Percentiles rank a stretch among this genome's conserved stretches.
Evolutionary conservation across 2,797 vertebrate genomes (phyloP).

Genomic region (Sparidentex hasta): DNA sequence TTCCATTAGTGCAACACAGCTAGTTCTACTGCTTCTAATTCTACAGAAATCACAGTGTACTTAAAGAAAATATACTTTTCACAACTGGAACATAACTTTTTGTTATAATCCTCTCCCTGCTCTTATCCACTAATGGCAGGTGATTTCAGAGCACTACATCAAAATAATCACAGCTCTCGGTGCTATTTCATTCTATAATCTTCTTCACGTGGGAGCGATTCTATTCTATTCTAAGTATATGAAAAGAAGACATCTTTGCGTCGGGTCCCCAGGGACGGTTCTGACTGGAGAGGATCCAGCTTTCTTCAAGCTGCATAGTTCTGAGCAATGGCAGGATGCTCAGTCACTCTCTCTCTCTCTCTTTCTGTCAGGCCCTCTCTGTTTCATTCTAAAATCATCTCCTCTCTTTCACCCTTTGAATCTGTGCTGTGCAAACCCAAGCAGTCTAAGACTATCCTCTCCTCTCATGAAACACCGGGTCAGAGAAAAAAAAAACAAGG

Average conservation of each 20-base stretch:
- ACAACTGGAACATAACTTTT: background rate
- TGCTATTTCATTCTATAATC: background rate
- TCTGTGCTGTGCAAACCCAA: constrained; percentile 27
- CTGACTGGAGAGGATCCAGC: constrained; percentile 36
- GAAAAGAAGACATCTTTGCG: constrained; percentile 9
- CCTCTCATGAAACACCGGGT: constrained; percentile 8
- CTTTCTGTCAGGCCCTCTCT: background rate
- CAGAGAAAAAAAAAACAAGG: background rate
- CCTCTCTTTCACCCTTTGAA: constrained; percentile 22
- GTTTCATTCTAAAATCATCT: constrained; percentile 10
- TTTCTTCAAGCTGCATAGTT: constrained; percentile 46
- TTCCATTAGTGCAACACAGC: background rate
- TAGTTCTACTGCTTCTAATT: background rate
- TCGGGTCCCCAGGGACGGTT: constrained; percentile 10
- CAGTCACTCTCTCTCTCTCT: background rate
- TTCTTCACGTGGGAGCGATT: constrained; percentile 6
- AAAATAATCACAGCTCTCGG: constrained; percentile 1
- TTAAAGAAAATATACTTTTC: background rate
- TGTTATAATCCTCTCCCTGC: background rate
- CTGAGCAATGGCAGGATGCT: constrained; percentile 26
- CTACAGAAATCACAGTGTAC: too few species aligned
- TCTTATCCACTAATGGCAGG: constrained; percentile 1
- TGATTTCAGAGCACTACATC: constrained; percentile 1
- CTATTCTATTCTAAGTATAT: too few species aligned
- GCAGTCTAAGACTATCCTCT: background rate